phyloP scores from a whole-genome alignment of 2,888 invertebrate genomes.

The Limulus polyphemus region DNA sequence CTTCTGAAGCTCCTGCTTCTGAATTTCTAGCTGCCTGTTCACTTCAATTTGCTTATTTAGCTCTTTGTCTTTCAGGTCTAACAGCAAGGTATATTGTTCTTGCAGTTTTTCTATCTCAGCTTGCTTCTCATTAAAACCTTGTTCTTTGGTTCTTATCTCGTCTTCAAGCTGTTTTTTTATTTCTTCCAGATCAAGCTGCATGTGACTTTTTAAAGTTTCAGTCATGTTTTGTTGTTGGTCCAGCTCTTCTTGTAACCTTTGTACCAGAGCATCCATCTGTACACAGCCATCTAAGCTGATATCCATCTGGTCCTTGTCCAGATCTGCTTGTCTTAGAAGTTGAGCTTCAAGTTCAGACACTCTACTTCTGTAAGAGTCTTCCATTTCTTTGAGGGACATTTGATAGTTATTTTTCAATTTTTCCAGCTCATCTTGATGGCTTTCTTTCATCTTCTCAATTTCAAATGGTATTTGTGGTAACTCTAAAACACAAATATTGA shows the following conservation, averaged over 20 bases:
- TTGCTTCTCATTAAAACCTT: neutral
- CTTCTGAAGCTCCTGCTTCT: neutral
- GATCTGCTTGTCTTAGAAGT: neutral
- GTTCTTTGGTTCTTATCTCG: neutral
- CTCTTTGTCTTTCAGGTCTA: neutral
- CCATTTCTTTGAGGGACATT: neutral
- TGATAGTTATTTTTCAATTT: neutral
- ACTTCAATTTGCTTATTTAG: neutral
- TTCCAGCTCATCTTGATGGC: neutral
- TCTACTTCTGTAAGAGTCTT: neutral
- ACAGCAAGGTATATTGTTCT: neutral
- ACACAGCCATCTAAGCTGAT: neutral
- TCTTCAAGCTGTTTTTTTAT: neutral
- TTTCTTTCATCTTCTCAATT: neutral
- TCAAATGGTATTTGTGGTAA: neutral
- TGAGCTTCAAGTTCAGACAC: conserved; percentile 1
- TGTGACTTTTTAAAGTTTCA: neutral
- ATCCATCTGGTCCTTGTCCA: neutral
- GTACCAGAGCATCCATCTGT: neutral
- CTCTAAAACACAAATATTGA: neutral
- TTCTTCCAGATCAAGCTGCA: neutral
- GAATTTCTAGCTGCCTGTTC: neutral
- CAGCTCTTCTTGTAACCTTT: neutral
- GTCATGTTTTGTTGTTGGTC: no score
- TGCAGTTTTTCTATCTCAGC: neutral